phyloP scores from a whole-genome alignment of 2,113 vertebrate species.

The Periophthalmodon schlosseri region DNA sequence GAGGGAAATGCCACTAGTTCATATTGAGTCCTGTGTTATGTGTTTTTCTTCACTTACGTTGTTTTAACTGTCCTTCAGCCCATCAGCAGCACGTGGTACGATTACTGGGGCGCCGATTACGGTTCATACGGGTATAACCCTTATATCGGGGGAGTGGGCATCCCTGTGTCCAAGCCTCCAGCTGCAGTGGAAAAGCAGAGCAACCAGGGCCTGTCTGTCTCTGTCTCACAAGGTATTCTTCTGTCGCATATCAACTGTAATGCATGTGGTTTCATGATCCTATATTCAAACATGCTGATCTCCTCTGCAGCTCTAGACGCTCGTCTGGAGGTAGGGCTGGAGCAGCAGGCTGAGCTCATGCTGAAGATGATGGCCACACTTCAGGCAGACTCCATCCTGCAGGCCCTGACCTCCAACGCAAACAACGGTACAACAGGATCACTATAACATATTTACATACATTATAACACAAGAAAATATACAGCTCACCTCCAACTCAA shows the following conservation, averaged over 20 bases:
- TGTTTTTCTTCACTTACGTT: background rate
- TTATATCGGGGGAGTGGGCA: slow-evolving; percentile 93
- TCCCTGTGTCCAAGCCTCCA: slow-evolving; percentile 92
- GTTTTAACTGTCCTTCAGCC: slow-evolving; percentile 75
- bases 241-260: background rate
- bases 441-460: too few species aligned
- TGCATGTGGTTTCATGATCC: too few species aligned
- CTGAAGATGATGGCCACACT: slow-evolving; percentile 99
- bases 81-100: slow-evolving; percentile 99
- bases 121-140: slow-evolving; percentile 97
- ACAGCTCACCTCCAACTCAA: too few species aligned
- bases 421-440: slow-evolving; percentile 80
- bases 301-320: slow-evolving; percentile 88
- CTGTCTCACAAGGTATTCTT: slow-evolving; percentile 87
- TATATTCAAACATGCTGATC: too few species aligned
- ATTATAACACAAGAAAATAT: background rate
- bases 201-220: slow-evolving; percentile 91
- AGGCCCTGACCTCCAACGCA: slow-evolving; percentile 92
- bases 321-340: slow-evolving; percentile 94
- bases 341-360: slow-evolving; percentile 98
- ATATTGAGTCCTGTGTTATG: background rate
- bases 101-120: slow-evolving; percentile 98
- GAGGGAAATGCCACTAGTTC: background rate
- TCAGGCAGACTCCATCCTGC: slow-evolving; percentile 96
- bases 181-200: slow-evolving; percentile 89